Conservation (phyloP, 1,140 invertebrate species). For the Charaxes varanes region DNA sequence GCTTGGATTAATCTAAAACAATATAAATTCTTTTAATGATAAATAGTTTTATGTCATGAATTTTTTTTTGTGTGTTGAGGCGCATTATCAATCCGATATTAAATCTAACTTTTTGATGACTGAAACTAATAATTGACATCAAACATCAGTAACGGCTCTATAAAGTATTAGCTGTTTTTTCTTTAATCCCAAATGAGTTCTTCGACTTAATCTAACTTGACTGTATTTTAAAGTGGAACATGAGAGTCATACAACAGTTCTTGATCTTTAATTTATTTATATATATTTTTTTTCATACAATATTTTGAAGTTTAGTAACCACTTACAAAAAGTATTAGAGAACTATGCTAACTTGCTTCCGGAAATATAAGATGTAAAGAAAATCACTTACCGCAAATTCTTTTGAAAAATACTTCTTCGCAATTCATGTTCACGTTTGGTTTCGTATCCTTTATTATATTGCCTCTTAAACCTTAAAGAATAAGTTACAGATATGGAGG, state of each 20-base stretch:
- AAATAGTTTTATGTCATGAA: neutral
- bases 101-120: too few species aligned
- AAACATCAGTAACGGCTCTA: too few species aligned
- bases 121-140: too few species aligned
- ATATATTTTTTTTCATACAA: too few species aligned
- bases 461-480: conserved; percentile 32
- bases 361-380: neutral
- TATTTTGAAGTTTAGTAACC: too few species aligned
- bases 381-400: conserved; percentile 28
- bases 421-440: conserved; percentile 29
- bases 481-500: too few species aligned
- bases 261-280: too few species aligned
- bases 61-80: neutral
- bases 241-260: too few species aligned
- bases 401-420: conserved; percentile 32
- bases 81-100: neutral
- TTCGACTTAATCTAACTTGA: too few species aligned
- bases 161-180: too few species aligned
- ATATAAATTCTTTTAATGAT: neutral
- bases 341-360: neutral
- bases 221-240: too few species aligned
- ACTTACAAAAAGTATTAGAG: neutral
- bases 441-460: conserved; percentile 24
- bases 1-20: conserved; percentile 8
- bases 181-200: too few species aligned